Evolutionary conservation across 2,113 vertebrate genomes (phyloP), one percentile per base, ranked within the genome.

Genomic region (Cinclus mexicanus): DNA sequence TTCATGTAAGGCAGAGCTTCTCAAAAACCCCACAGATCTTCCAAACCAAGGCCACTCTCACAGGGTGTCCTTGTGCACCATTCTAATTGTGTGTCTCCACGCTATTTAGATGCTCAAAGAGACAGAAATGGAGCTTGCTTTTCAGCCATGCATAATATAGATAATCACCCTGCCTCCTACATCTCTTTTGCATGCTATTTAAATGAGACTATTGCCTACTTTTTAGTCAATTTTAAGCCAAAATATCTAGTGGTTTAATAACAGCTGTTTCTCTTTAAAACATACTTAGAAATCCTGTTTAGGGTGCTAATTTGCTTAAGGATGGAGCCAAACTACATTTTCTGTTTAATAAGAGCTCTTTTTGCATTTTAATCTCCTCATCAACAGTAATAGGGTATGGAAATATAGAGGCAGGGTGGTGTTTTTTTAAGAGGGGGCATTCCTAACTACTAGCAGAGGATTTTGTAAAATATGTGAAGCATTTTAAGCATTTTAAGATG

Each of bases 251-350:
- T 81, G 46, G 16, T 26, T 87, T 92, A 94, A 74, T 89, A 92
- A 68, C 20, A 80, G 19, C 63, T 74, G 33, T 81, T 83, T 52
- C 77, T 90, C 47, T 88, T 96, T 81, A 91, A 91, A 88, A 71
- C 47, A 22, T 71, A 71, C 33, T 78, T 92, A 87, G 44, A 87
- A 75, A 89, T 87, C n/a, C 24, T 44, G 37, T 78, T 94, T 87
- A 52, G 56, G 69, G 56, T 75, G 49, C 69, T 95, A 50, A 87
- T 87, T 91, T 78, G 44, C 41, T 81, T 83, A 59, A 78, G 39
- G 72, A 60, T 67, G 33, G 56, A 89, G 59, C 63, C 80, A 57
- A 80, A 80, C 22, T 76, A 37, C 71, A 76, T 91, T 93, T 87
- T 83, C 55, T 64, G 56, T 64, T 74, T 78, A 52, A 74, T 75